A percentile compares a stretch with the other conserved stretches of the same genome.
Conservation (phyloP, 30 jellyfish, hydroid and myxozoan genomes). For the Mastigias papua region DNA sequence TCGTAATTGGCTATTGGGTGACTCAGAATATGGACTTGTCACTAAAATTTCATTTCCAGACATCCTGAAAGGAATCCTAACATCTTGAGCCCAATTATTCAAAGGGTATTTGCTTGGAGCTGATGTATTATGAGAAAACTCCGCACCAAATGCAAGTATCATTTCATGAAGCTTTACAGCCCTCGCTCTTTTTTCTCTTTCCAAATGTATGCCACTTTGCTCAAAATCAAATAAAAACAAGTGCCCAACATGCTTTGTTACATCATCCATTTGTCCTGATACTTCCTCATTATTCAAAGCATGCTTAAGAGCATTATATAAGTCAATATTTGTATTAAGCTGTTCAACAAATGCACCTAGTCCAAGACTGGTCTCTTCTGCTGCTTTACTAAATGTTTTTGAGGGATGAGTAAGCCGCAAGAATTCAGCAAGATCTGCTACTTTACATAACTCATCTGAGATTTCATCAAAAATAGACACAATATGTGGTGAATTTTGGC, state of each 20-base stretch:
- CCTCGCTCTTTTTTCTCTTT: constrained; percentile 35
- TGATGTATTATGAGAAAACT: constrained; percentile 68
- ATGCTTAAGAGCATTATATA: constrained; percentile 79
- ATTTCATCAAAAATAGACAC: constrained; percentile 85
- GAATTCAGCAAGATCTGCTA: constrained; percentile 97
- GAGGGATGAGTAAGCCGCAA: constrained; percentile 90
- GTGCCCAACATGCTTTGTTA: constrained; percentile 83
- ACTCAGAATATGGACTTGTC: constrained; percentile 72
- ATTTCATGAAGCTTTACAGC: constrained; percentile 87
- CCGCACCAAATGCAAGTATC: constrained; percentile 80
- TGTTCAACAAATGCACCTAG: constrained; percentile 90
- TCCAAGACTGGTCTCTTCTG: constrained; percentile 86
- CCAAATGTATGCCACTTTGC: constrained; percentile 97
- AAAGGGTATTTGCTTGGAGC: constrained; percentile 62
- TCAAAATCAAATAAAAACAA: constrained; percentile 92
- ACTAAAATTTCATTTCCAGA: constrained; percentile 50
- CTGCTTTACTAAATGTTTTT: constrained; percentile 77
- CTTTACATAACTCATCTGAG: constrained; percentile 95
- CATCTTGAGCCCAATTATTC: constrained; percentile 78
- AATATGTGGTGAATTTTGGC: constrained; percentile 67
- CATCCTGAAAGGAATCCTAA: constrained; percentile 68
- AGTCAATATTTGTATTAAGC: constrained; percentile 72
- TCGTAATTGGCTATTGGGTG: constrained; percentile 61
- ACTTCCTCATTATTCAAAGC: constrained; percentile 54
- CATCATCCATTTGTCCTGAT: constrained; percentile 65